Evolutionary conservation across 1,140 invertebrate genomes (phyloP), one percentile per base, ranked within the genome.

Genomic region (Drosophila bifasciata): DNA sequence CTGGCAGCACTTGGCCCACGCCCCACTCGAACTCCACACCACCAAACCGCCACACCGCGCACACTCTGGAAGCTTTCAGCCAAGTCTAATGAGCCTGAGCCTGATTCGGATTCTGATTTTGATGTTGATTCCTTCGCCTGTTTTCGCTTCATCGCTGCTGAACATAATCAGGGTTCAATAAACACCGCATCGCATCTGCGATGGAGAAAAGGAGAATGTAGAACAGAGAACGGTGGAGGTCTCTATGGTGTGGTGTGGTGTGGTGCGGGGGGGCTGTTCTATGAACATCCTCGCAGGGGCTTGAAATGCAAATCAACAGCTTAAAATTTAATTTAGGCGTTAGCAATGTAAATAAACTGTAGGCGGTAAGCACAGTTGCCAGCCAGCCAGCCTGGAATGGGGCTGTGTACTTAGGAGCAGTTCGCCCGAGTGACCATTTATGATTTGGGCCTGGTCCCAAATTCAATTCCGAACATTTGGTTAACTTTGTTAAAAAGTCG

Each of bases 401-500:
- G 32, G 36, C 50, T 84, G 72, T 86, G 80, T 84, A 84, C 81
- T 84, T 84, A 86, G 80, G 81, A 77, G 83, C 49, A 61, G 83
- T 46, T 44, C 60, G 67, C 41, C 72, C 60, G 53, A 50, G 56
- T 86, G 74, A 64, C 71, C 78, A 86, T 88, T 86, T 88, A 68
- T 86, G 78, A 79, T 61, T 76, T 72, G 48, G 74, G 21, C 51
- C 73, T 63, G 59, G 71, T 53, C 74, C 74, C 55, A 77, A 85
- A 86, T 81, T 88, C 83, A 88, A 81, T 85, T 88, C 69, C 21
- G 46, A 86, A 76, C 70, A 75, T 88, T 88, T 88, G 71, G 61
- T 75, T 83, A 88, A 88, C 83, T 88, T 88, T 88, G 83, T 88
- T 88, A 88, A 76, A 81, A 88, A 85, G 81, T 88, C 83, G 62